phyloP scores from a whole-genome alignment of 2,113 vertebrate species.

The Piaya cayana region DNA sequence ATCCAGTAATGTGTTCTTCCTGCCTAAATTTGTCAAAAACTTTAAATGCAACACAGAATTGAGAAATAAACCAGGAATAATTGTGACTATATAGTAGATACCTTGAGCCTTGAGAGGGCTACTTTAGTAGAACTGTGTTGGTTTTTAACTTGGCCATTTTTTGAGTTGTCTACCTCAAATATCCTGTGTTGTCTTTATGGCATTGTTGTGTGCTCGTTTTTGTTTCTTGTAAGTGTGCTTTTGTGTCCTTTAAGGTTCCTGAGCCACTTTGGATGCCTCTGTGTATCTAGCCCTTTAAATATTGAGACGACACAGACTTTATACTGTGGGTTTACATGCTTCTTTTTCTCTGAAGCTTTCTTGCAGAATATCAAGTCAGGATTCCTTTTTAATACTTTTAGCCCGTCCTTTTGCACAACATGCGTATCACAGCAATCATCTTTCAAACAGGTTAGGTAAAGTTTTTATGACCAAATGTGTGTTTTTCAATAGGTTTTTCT shows the following conservation, averaged over 20 bases:
- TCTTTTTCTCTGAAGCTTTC: background rate
- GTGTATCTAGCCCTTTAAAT: slow-evolving; percentile 4
- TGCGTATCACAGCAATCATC: background rate
- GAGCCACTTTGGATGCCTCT: background rate
- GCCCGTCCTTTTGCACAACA: background rate
- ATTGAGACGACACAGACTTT: background rate
- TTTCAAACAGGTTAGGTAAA: slow-evolving; percentile 28
- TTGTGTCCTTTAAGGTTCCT: background rate
- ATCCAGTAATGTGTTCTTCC: background rate
- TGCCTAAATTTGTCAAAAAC: slow-evolving; percentile 12
- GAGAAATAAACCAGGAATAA: slow-evolving; percentile 7
- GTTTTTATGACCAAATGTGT: slow-evolving; percentile 14
- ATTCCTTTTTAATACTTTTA: background rate
- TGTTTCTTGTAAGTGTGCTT: background rate
- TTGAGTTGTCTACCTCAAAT: background rate
- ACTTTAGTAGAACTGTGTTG: background rate
- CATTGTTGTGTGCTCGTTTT: background rate
- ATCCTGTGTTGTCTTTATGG: background rate
- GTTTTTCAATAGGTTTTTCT: slow-evolving; percentile 18
- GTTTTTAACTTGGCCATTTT: background rate
- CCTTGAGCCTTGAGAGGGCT: background rate
- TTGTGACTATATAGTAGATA: background rate
- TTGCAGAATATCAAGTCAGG: background rate
- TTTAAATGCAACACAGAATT: background rate
- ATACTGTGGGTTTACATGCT: slow-evolving; percentile 9